phyloP scores from a whole-genome alignment of 2,797 vertebrate genomes.

The Pogoniulus pusillus region DNA sequence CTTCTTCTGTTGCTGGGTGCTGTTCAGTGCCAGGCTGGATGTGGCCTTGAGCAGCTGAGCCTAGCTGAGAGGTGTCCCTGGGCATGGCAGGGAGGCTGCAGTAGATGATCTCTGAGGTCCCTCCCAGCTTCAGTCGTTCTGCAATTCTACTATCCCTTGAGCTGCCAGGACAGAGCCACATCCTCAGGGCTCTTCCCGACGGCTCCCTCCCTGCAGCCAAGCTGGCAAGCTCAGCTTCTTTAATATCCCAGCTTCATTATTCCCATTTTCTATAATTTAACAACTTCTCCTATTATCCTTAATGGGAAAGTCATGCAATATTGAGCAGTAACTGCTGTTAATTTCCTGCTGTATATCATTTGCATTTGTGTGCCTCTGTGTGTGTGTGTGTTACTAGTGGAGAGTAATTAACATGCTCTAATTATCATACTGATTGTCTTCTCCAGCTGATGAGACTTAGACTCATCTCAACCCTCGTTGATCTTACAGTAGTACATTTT shows the following conservation, averaged over 20 bases:
- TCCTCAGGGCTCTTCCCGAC: slow-evolving; percentile 58
- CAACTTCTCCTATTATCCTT: slow-evolving; percentile 82
- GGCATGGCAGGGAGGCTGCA: too few species aligned
- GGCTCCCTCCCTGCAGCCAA: slow-evolving; percentile 37
- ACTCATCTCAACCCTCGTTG: slow-evolving; percentile 68
- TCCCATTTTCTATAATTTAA: slow-evolving; percentile 84
- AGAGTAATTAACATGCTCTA: slow-evolving; percentile 82
- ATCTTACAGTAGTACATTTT: slow-evolving; percentile 74
- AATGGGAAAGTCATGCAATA: slow-evolving; percentile 86
- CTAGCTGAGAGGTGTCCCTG: too few species aligned
- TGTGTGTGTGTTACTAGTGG: slow-evolving; percentile 64
- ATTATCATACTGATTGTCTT: slow-evolving; percentile 80
- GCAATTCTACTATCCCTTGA: too few species aligned
- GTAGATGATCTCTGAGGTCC: too few species aligned
- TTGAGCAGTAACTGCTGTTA: slow-evolving; percentile 84
- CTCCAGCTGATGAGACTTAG: slow-evolving; percentile 74
- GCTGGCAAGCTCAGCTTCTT: slow-evolving; percentile 64
- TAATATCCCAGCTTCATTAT: slow-evolving; percentile 79
- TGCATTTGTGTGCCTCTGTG: slow-evolving; percentile 72
- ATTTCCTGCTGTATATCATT: slow-evolving; percentile 84
- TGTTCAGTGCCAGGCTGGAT: too few species aligned
- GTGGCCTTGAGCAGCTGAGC: too few species aligned
- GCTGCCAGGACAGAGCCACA: neutral
- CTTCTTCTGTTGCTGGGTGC: too few species aligned
- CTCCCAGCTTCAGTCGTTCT: too few species aligned